These are phyloP conservation scores for Alaudala cheleensis DNA, from an alignment of 2,113 vertebrate genomes.

Conservation along the genomic window DNA sequence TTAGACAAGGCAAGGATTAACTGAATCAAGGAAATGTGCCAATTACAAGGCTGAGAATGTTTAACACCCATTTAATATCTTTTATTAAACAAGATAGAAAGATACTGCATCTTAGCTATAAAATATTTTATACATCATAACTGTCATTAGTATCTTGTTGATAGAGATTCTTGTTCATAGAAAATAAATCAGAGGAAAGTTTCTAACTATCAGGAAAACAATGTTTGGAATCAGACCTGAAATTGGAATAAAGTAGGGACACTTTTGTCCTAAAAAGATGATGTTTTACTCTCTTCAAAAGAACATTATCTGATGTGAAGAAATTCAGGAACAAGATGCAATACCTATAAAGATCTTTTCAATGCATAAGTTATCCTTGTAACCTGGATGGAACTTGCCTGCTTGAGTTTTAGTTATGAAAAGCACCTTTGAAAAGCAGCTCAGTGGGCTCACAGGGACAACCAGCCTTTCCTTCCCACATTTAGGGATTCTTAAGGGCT, in stretches of 20 bases:
- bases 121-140: background rate
- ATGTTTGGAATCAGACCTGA: background rate
- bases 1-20: background rate
- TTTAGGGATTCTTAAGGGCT: background rate
- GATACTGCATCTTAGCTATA: background rate
- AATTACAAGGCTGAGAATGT: background rate
- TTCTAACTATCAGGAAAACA: background rate
- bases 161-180: background rate
- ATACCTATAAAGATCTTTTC: background rate
- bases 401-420: background rate
- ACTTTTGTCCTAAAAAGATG: background rate
- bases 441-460: background rate
- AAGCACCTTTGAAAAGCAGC: background rate
- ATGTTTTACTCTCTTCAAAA: background rate
- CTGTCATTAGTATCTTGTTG: background rate
- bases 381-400: background rate
- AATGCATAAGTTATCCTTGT: background rate
- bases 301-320: background rate
- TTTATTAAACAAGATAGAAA: background rate
- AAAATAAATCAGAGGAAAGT: background rate
- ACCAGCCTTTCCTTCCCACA: background rate
- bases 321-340: background rate
- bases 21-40: background rate
- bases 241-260: background rate
- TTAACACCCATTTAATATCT: background rate